These are phyloP conservation scores for Mesochorus sp. DNA, from an alignment of 2,888 invertebrate species.

Conservation along the genomic window DNA sequence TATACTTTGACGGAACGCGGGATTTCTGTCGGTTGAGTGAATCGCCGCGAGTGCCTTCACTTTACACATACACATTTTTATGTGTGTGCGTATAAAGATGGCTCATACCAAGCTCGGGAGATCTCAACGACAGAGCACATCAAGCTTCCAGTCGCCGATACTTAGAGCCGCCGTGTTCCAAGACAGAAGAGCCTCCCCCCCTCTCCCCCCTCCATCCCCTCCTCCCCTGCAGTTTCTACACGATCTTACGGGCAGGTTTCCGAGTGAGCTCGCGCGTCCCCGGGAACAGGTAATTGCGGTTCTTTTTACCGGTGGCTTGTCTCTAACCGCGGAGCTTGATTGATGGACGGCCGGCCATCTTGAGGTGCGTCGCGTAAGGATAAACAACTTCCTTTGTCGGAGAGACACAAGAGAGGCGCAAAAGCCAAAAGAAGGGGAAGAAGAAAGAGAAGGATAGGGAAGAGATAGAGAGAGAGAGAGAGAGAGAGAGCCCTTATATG, in stretches of 20 bases:
- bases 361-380: conserved; percentile 69
- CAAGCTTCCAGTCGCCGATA: conserved; percentile 6
- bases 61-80: too few species aligned
- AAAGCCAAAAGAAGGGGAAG: conserved; percentile 1
- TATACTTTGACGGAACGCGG: neutral
- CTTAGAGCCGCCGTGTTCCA: neutral
- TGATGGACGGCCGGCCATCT: conserved; percentile 69
- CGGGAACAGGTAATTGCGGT: conserved; percentile 67
- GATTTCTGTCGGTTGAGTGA: conserved; percentile 4
- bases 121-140: conserved; percentile 13
- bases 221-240: too few species aligned
- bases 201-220: neutral
- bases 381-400: conserved; percentile 72
- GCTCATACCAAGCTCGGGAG: neutral
- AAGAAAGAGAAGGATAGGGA: neutral
- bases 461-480: neutral
- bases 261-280: conserved; percentile 8
- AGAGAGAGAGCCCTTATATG: conserved; percentile 25
- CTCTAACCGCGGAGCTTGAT: conserved; percentile 64
- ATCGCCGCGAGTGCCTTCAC: conserved; percentile 17
- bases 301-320: conserved; percentile 65
- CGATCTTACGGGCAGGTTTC: conserved; percentile 4
- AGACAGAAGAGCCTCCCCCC: neutral
- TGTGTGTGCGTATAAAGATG: neutral
- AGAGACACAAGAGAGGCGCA: conserved; percentile 54